phyloP scores from a whole-genome alignment of 2,888 invertebrate species.

The Microplitis deprimator region DNA sequence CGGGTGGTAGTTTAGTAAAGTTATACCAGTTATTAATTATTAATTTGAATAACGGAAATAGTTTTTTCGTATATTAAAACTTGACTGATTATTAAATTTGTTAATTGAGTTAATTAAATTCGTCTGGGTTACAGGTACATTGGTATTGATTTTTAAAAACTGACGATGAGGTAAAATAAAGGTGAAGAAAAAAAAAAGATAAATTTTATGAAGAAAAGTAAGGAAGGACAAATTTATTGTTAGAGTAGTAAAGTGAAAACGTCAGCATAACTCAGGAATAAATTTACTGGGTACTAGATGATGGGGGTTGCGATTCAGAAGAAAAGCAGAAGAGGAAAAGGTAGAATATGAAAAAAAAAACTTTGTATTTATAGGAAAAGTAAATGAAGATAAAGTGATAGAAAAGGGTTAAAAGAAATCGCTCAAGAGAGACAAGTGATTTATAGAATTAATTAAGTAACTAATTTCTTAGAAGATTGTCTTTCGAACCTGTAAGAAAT shows the following conservation, averaged over 20 bases:
- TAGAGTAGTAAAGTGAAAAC: constrained; percentile 24
- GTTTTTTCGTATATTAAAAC: not conserved
- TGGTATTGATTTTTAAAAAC: no score
- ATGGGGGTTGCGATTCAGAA: constrained; percentile 10
- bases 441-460: constrained; percentile 49
- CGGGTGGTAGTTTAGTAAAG: not conserved
- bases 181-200: constrained; percentile 36
- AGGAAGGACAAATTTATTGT: constrained; percentile 23
- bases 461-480: constrained; percentile 29
- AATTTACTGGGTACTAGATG: not conserved
- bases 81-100: not conserved
- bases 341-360: constrained; percentile 7
- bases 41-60: not conserved
- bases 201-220: constrained; percentile 38
- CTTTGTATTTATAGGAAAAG: not conserved
- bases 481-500: not conserved
- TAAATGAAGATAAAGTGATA: constrained; percentile 4
- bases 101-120: not conserved
- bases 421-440: constrained; percentile 37
- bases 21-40: not conserved
- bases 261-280: constrained; percentile 20
- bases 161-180: not conserved
- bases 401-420: constrained; percentile 11
- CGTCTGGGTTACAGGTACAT: not conserved
- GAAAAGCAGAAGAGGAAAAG: constrained; percentile 6